These are phyloP conservation scores for Neoscelio sp. DNA, from an alignment of 2,888 invertebrate species.

Conservation along the genomic window DNA sequence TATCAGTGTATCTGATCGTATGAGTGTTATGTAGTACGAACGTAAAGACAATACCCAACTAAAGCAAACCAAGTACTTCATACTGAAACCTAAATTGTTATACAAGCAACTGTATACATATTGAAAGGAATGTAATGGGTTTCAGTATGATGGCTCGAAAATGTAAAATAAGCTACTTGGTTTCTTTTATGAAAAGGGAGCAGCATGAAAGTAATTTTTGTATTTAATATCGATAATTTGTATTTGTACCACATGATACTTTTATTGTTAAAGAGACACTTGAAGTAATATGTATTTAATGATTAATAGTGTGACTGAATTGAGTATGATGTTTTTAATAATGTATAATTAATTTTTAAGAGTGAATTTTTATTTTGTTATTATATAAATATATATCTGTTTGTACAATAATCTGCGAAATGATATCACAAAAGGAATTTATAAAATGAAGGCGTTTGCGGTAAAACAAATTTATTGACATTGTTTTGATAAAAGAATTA, in stretches of 20 bases:
- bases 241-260: constrained; percentile 37
- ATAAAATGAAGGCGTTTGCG: constrained; percentile 21
- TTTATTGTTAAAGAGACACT: constrained; percentile 41
- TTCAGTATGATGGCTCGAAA: constrained; percentile 40
- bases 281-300: constrained; percentile 47
- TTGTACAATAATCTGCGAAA: constrained; percentile 78
- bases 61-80: constrained; percentile 15
- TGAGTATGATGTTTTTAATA: constrained; percentile 75
- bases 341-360: constrained; percentile 74
- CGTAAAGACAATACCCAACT: constrained; percentile 12
- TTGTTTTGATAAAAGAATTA: constrained; percentile 10
- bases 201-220: constrained; percentile 66
- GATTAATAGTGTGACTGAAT: constrained; percentile 78
- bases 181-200: constrained; percentile 25
- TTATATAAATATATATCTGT: constrained; percentile 79
- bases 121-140: constrained; percentile 19
- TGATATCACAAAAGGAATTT: constrained; percentile 34
- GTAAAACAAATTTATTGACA: constrained; percentile 9
- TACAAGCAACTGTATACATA: no score
- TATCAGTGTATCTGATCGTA: constrained; percentile 12
- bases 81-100: no score
- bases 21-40: constrained; percentile 38
- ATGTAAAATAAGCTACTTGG: constrained; percentile 32
- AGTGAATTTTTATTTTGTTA: constrained; percentile 80
- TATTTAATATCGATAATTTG: constrained; percentile 64